Conservation (phyloP, 1,140 invertebrate genomes). For the Bombus picipes region DNA sequence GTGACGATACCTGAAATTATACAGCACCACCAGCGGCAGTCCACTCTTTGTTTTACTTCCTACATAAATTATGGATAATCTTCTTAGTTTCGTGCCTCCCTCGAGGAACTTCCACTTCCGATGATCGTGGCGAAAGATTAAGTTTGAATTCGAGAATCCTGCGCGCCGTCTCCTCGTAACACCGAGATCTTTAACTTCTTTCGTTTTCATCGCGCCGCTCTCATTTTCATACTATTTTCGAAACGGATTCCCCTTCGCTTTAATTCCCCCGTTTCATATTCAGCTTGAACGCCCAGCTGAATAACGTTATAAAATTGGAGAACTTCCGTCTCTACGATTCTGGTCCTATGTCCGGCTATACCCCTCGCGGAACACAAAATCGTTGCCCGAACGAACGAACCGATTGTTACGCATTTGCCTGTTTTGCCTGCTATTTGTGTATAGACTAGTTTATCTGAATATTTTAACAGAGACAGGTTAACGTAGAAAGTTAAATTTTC, state of each 20-base stretch:
- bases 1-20: constrained; percentile 59
- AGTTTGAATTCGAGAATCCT: constrained; percentile 43
- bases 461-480: neutral
- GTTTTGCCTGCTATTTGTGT: neutral
- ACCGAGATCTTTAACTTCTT: constrained; percentile 44
- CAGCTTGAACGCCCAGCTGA: neutral
- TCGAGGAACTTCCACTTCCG: constrained; percentile 51
- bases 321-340: neutral
- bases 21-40: constrained; percentile 52
- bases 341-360: too few relatives aligned
- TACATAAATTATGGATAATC: constrained; percentile 71
- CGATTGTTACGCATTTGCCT: neutral
- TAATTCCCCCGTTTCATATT: constrained; percentile 41
- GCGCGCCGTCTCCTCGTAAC: neutral
- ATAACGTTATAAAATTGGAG: neutral
- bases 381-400: neutral
- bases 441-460: neutral
- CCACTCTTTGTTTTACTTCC: constrained; percentile 66
- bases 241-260: constrained; percentile 26
- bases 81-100: constrained; percentile 53
- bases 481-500: neutral
- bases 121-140: constrained; percentile 48
- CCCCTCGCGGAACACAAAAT: neutral
- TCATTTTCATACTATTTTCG: constrained; percentile 53
- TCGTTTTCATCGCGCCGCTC: constrained; percentile 12